These are phyloP conservation scores for Herpetotheres cachinnans DNA, from an alignment of 2,113 vertebrate genomes.

Conservation along the genomic window DNA sequence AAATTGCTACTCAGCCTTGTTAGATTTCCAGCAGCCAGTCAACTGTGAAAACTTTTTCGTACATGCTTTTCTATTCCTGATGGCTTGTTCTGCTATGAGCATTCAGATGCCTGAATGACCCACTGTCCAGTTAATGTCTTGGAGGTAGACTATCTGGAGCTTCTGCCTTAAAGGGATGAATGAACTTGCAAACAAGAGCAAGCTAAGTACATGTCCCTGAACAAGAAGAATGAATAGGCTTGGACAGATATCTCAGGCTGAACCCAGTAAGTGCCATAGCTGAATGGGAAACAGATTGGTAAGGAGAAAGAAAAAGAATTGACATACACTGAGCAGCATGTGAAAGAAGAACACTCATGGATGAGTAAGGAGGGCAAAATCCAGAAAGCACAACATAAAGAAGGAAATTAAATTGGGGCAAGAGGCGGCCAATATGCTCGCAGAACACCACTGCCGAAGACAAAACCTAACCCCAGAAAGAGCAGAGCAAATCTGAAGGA, in stretches of 20 bases:
- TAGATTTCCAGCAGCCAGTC: neutral
- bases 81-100: neutral
- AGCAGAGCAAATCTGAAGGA: neutral
- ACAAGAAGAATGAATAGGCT: neutral
- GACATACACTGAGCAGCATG: fast-evolving
- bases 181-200: neutral
- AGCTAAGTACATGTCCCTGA: neutral
- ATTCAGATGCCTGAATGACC: neutral
- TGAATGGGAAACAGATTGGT: neutral
- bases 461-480: neutral
- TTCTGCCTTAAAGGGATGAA: neutral
- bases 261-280: neutral
- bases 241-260: neutral
- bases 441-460: neutral
- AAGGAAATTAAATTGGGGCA: neutral
- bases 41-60: neutral
- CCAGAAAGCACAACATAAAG: neutral
- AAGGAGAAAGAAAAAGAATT: neutral
- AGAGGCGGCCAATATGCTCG: neutral
- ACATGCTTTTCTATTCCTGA: neutral
- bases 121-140: neutral
- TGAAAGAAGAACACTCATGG: neutral
- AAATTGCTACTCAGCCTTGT: neutral
- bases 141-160: neutral
- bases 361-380: neutral